Conservation (phyloP, 2,113 vertebrate genomes). For the Coturnix japonica region DNA sequence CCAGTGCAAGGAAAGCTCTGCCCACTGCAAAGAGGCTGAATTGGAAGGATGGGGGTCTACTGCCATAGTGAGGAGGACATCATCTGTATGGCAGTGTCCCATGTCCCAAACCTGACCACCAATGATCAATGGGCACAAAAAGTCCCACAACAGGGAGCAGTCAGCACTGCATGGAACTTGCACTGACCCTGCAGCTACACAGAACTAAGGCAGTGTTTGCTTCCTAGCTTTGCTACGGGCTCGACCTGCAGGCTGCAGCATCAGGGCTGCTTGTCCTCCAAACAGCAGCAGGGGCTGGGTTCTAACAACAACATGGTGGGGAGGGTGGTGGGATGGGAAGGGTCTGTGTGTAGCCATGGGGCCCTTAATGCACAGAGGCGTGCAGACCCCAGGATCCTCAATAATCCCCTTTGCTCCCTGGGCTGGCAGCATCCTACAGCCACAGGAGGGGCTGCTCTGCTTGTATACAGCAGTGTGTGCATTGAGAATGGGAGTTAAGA, state of each 20-base stretch:
- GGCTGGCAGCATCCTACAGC: background rate
- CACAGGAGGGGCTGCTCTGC: background rate
- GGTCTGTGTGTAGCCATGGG: accelerated
- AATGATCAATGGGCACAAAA: background rate
- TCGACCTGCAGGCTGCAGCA: background rate
- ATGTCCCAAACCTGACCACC: accelerated
- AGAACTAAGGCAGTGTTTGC: background rate
- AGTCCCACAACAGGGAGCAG: background rate
- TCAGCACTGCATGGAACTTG: accelerated
- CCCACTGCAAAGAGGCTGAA: background rate
- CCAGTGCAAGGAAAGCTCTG: accelerated
- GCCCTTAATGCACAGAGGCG: background rate
- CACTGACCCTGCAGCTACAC: accelerated
- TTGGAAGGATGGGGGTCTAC: background rate
- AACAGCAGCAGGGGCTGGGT: background rate
- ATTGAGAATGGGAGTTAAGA: background rate
- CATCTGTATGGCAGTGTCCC: background rate
- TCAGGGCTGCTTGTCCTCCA: background rate
- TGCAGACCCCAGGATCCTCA: accelerated
- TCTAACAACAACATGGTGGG: background rate
- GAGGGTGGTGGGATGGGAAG: background rate
- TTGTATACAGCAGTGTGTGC: background rate
- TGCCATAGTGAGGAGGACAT: accelerated
- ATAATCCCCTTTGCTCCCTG: accelerated
- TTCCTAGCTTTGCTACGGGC: background rate